Base-by-base conservation (phyloP, 1,140 invertebrate species). In the Leptopilina boulardi region DNA sequence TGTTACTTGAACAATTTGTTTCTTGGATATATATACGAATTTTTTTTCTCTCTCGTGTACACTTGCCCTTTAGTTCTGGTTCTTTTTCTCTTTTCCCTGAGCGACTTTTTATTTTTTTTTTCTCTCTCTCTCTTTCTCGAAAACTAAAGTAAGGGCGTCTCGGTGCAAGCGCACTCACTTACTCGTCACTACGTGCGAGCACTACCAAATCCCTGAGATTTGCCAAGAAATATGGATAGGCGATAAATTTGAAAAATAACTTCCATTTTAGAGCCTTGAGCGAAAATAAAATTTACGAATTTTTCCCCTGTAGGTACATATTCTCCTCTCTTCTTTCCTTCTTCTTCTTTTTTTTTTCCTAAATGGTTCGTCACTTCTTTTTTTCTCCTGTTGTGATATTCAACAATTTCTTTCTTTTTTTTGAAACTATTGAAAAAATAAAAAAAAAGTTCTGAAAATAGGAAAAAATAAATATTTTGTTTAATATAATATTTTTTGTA, bases 271-370 rank as follows among this genome's bases (percentile, higher is more conserved):
- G 47, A 5, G 47, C 47, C 47, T n/a, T 51, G 15, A 51, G 47
- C 47, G 13, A 51, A 51, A 51, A 51, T 51, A 51, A 51, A 51
- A 51, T 51, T 51, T 51, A 51, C 47, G 47, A 51, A 51, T 51
- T 51, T 18, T 51, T 18, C 47, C 42, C 42, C 42, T 13, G 11
- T 47, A n/a, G 42, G n/a, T 51, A 51, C 44, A 47, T 51, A 18
- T 51, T 51, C 47, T 51, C n/a, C n/a, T n/a, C n/a, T n/a, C n/a
- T n/a, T n/a, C n/a, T n/a, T n/a, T n/a, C n/a, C n/a, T n/a, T n/a
- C n/a, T n/a, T 51, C 18, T 6, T 51, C 0, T 1, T 18, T 6
- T 18, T 15, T 51, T 51, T 18, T 51, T n/a, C n/a, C 47, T 3
- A 1, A 18, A 51, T 51, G 47, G 47, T n/a, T 8, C 47, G 47